Evolutionary conservation across 2,113 vertebrate genomes (phyloP), one percentile per base, ranked within the genome.

Genomic region (Oncorhynchus gorbuscha): DNA sequence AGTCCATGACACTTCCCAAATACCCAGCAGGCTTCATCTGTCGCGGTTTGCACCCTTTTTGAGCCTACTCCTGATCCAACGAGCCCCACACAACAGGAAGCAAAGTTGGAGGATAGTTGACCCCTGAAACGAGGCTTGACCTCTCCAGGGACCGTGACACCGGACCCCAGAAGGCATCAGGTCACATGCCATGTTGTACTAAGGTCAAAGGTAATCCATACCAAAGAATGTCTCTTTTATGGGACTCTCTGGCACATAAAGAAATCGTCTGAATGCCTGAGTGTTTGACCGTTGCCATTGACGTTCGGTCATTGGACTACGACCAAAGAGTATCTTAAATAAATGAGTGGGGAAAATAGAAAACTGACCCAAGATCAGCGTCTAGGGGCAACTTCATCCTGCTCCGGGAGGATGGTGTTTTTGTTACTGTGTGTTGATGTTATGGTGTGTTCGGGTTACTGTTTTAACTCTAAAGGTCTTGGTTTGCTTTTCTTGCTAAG

Each of bases 401-500:
- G 2, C 4, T 55, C 3, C 2, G 3, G 0, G 62, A 61, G 18
- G 51, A n/a, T 5, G 2, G 14, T 0, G 16, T 6, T 77, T 70
- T 71, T 7, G 8, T 55, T 39, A 4, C 28, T 64, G 49, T 58
- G 7, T 80, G 58, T 59, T 4, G 64, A 58, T 55, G 55, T 66
- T 51, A 14, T 16, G 48, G 67, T 69, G 28, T 7, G 39, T 45
- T 45, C 9, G 39, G 39, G 28, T 51, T 65, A 65, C 59, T 2
- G 13, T 69, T 24, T n/a, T 61, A 8, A 14, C 28, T 55, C 35
- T 69, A 68, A 72, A 13, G 49, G 62, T 83, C 58, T 77, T 16
- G 7, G 71, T 79, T 83, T 85, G 72, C n/a, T 86, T 75, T 83
- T 81, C 18, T 76, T 86, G 69, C 73, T 74, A 74, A 79, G 79